Base-by-base conservation (phyloP, 2,888 invertebrate genomes). In the Bugula neritina region DNA sequence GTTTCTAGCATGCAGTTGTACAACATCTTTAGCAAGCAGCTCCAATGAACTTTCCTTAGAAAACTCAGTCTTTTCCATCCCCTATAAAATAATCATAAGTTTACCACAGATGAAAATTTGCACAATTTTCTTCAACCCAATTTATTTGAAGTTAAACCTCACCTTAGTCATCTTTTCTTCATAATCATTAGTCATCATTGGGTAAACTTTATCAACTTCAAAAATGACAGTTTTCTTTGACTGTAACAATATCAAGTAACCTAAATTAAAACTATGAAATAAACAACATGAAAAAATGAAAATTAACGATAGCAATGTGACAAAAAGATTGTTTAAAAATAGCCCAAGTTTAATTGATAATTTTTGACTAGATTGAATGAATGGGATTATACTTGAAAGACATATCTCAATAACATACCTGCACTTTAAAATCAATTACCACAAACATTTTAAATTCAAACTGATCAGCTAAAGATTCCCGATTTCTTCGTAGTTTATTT, bases 161-260 rank as follows among this genome's bases (percentile, higher is more conserved):
- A 63, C 63, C 63, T 80, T 78, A 27, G 81, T 74, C 72, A 83
- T 82, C 72, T 79, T 79, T 54, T 82, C 81, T 76, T 83, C 82
- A 77, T 81, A 82, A 74, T 82, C 81, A 74, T 82, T 83, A 69
- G 82, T 82, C 83, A 83, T 83, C n/a, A 83, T 81, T 35, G 81
- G 81, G 31, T 81, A 75, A 58, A 83, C 81, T 73, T 83, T 80
- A 17, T 79, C 78, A 58, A 82, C 79, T 75, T 83, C 82, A 79
- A 80, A 83, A 69, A 82, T 75, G 72, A 82, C 81, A 77, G 3
- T 35, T 43, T 70, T 23, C 54, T 70, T 70, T 17, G 43, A 23
- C 70, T 70, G 63, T 10, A 43, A 43, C 17, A 10, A 43, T 17
- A 43, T 43, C 43, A 43, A 5, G 43, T 43, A 43, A 43, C 43